Percentiles rank a stretch among this genome's conserved stretches.
These are phyloP conservation scores for Morinoia aosen DNA, from an alignment of 2,888 invertebrate genomes.

Conservation along the genomic window DNA sequence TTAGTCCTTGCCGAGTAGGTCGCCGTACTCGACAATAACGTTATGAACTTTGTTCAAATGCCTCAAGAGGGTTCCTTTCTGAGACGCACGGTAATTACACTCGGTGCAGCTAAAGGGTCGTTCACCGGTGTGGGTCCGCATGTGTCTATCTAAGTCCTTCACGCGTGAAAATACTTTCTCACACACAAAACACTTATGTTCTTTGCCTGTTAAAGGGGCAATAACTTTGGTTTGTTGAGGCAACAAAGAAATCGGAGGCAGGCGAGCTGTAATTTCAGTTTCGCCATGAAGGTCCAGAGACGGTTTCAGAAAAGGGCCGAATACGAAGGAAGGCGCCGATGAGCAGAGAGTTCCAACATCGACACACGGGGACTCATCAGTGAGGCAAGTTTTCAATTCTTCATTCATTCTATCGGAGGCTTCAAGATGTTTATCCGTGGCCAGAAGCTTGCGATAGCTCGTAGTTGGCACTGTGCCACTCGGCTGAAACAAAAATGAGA, in stretches of 20 bases:
- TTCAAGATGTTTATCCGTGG: not conserved
- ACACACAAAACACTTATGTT: constrained; percentile 59
- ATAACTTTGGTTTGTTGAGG: not conserved
- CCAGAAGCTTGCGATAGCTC: constrained; percentile 34
- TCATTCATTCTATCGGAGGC: not conserved
- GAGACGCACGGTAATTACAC: constrained; percentile 57
- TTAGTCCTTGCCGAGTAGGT: constrained; percentile 25
- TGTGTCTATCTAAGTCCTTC: constrained; percentile 56
- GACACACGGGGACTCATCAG: not conserved
- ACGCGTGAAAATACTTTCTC: constrained; percentile 61
- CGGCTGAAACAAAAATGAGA: constrained; percentile 34
- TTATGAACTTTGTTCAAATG: constrained; percentile 57
- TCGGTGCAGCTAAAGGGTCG: constrained; percentile 57
- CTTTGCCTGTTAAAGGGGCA: constrained; percentile 28
- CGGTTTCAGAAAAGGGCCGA: not conserved
- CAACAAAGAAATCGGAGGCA: not conserved
- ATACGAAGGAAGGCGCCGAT: not conserved
- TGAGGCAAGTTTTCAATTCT: not conserved
- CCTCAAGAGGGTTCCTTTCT: constrained; percentile 57
- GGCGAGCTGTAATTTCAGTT: not conserved
- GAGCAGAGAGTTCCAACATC: constrained; percentile 19
- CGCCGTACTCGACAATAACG: constrained; percentile 29
- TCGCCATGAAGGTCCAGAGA: not conserved
- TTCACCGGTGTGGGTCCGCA: constrained; percentile 58
- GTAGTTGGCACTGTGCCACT: constrained; percentile 25